Evolutionary conservation across 2,113 vertebrate genomes (phyloP).

Genomic region (Chaetodon auriga): DNA sequence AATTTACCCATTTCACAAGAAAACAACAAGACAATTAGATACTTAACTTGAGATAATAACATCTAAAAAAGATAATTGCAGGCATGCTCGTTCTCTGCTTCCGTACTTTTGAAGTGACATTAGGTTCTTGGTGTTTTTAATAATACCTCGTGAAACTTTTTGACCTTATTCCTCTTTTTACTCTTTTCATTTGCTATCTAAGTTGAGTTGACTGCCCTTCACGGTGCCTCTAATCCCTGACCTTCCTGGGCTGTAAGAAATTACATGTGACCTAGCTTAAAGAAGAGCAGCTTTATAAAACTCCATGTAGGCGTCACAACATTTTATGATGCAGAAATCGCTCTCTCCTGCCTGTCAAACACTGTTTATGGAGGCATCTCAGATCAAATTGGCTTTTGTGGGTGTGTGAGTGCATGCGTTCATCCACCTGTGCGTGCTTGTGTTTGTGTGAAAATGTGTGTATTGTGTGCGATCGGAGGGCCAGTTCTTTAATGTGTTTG

Average conservation of each 20-base stretch:
- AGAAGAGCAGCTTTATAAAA: slow-evolving; percentile 18
- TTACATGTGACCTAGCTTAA: not conserved
- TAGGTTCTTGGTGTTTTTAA: not conserved
- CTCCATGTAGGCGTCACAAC: not conserved
- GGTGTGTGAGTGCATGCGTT: not conserved
- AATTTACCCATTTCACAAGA: too few species aligned
- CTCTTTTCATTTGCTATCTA: not conserved
- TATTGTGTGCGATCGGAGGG: slow-evolving; percentile 42
- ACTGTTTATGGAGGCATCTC: slow-evolving; percentile 12
- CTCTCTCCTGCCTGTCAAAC: slow-evolving; percentile 8
- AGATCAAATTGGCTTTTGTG: slow-evolving; percentile 35
- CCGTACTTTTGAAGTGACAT: not conserved
- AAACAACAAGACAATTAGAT: too few species aligned
- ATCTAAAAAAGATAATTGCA: too few species aligned
- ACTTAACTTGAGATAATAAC: too few species aligned
- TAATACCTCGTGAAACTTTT: not conserved
- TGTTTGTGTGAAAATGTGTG: slow-evolving; percentile 4
- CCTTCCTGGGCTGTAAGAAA: not conserved
- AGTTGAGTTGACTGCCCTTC: not conserved
- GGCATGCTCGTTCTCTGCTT: too few species aligned
- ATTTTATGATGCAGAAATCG: slow-evolving; percentile 16
- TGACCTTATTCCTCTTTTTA: too few species aligned
- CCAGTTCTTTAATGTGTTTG: slow-evolving; percentile 68
- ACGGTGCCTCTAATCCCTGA: slow-evolving; percentile 14
- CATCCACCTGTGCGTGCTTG: slow-evolving; percentile 6